Evolutionary conservation across 2,888 invertebrate species (phyloP).

Genomic region (Catocala nupta): DNA sequence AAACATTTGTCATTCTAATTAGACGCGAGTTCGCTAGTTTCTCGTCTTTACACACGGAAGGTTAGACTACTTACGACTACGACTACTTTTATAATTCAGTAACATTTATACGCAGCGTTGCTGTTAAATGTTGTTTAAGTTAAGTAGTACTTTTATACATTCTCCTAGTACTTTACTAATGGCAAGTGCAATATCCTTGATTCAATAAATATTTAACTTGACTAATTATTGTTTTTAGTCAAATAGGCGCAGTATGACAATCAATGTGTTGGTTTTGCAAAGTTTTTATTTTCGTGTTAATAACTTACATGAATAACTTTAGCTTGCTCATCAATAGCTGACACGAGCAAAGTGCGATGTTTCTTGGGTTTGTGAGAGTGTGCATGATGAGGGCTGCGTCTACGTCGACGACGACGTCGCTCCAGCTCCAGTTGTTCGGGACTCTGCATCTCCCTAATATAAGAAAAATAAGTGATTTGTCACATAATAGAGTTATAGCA

Average conservation of each 20-base stretch:
- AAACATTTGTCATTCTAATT: neutral
- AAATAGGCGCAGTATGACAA: too few relatives aligned
- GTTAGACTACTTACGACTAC: neutral
- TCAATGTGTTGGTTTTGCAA: neutral
- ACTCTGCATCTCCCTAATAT: constrained; percentile 67
- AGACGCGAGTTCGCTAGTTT: too few relatives aligned
- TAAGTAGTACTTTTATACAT: too few relatives aligned
- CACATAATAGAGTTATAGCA: too few relatives aligned
- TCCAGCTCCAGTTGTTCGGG: constrained; percentile 79
- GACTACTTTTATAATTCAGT: too few relatives aligned
- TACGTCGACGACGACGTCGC: constrained; percentile 73
- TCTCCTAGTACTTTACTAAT: too few relatives aligned
- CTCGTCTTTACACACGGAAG: too few relatives aligned
- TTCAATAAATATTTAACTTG: too few relatives aligned
- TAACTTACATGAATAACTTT: constrained; percentile 83
- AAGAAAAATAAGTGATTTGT: neutral
- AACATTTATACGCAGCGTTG: too few relatives aligned
- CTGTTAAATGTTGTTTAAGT: too few relatives aligned
- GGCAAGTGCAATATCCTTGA: too few relatives aligned
- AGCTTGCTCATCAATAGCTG: constrained; percentile 84
- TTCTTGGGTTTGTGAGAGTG: constrained; percentile 72
- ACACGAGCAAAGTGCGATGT: constrained; percentile 81
- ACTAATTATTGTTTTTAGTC: too few relatives aligned
- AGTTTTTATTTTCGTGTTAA: neutral
- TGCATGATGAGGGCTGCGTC: constrained; percentile 64